Evolutionary conservation across 2,888 invertebrate species (phyloP), one percentile per base, ranked within the genome.

Genomic region (Drosophila vallismaia): DNA sequence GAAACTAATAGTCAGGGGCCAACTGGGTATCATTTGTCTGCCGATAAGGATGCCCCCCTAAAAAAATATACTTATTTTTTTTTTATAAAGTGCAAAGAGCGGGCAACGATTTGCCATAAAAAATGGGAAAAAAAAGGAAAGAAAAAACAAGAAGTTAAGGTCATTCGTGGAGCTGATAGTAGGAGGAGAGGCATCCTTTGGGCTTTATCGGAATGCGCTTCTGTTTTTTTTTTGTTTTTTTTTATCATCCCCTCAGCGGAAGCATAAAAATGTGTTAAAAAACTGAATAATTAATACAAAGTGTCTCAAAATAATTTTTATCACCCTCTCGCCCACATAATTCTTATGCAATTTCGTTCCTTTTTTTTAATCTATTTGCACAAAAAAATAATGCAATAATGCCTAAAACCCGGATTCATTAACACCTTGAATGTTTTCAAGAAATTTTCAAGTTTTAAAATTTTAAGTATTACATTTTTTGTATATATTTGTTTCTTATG

Each of bases 1-100:
- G 52, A 60, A 71, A 45, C 38, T 28, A 54, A 38, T 19, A 52
- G 57, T 69, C 51, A 69, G 58, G 49, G 46, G 38, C 9, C 64
- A 63, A 38, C 36, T 31, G 40, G 51, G 66, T 51, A 38, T 38
- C 49, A 10, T 24, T 31, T 38, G 45, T 36, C 63, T 62, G 50
- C 31, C 51, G 66, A 51, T 52, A 52, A 51, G 36, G n/a, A 1
- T 9, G 29, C 29, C 50, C 24, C 10, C 31, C 9, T 14, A 8
- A 26, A 50, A 51, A 31, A 31, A 49, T 10, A n/a, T 0, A 36
- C n/a, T 12, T 6, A n/a, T 36, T 2, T 12, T 36, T n/a, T n/a
- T 36, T 36, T 12, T 12, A 2, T 36, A 0, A 36, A 36, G 56
- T 49, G 56, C 56, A 53, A 44, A 44, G 53, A 8, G 36, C 40